phyloP scores from a whole-genome alignment of 2,113 vertebrate genomes.

The Triplophysa siluroides region DNA sequence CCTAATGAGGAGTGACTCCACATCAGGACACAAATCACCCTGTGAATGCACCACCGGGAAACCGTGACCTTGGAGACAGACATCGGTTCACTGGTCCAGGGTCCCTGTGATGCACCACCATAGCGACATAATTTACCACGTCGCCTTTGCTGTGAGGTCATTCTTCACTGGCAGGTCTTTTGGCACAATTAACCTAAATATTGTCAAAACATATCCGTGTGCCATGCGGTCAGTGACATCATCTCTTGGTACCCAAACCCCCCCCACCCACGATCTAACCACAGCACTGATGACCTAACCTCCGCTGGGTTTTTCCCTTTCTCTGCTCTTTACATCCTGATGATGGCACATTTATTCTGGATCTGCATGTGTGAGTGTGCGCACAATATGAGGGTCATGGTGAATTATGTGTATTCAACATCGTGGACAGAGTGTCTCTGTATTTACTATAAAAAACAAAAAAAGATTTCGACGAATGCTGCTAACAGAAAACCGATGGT shows the following conservation, averaged over 20 bases:
- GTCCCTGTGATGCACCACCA: conserved; percentile 8
- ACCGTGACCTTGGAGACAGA: conserved; percentile 10
- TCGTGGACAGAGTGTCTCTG: background rate
- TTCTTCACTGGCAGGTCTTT: conserved; percentile 20
- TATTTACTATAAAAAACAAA: background rate
- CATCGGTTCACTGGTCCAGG: conserved; percentile 1
- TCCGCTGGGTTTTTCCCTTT: conserved; percentile 48
- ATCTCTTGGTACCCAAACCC: background rate
- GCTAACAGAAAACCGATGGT: too few species aligned
- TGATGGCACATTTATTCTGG: background rate
- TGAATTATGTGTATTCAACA: background rate
- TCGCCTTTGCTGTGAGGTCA: conserved; percentile 23
- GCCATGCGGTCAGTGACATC: conserved; percentile 49
- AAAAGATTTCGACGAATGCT: background rate
- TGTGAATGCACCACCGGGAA: background rate
- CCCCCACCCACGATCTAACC: conserved; percentile 43
- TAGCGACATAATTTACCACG: conserved; percentile 23
- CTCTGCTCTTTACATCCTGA: conserved; percentile 40
- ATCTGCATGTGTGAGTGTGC: background rate
- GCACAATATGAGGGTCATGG: background rate
- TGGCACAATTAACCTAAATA: conserved; percentile 35
- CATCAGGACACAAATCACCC: background rate
- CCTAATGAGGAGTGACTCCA: conserved; percentile 54
- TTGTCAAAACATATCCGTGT: conserved; percentile 13
- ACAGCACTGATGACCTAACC: conserved; percentile 46